Percentiles rank a stretch among this genome's conserved stretches.
phyloP scores from a whole-genome alignment of 2,797 vertebrate species.

The Graptemys geographica region DNA sequence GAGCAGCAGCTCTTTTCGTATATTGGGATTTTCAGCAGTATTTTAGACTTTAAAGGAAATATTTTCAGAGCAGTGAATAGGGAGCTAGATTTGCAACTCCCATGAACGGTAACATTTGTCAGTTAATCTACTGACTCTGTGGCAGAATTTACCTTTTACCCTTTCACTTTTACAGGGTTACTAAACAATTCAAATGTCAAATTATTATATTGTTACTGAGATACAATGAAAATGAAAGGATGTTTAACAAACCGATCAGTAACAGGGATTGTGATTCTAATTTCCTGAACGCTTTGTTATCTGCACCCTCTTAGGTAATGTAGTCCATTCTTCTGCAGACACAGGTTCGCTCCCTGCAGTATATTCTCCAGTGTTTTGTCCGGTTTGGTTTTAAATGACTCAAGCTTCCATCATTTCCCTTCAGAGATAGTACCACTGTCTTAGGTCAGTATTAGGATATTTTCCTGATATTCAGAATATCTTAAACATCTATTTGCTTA shows the following conservation, averaged over 20 bases:
- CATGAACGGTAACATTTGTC: constrained; percentile 65
- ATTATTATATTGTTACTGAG: constrained; percentile 7
- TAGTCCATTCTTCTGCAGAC: not conserved
- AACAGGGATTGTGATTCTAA: constrained; percentile 41
- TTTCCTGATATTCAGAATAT: not conserved
- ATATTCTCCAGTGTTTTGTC: not conserved
- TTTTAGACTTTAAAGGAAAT: constrained; percentile 38
- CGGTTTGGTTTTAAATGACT: not conserved
- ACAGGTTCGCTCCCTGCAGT: not conserved
- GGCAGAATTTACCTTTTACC: constrained; percentile 71
- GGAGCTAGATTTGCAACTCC: constrained; percentile 45
- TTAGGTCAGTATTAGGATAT: not conserved
- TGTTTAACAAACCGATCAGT: constrained; percentile 35
- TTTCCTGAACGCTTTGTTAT: constrained; percentile 35
- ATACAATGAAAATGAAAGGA: constrained; percentile 16
- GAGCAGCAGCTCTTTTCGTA: constrained; percentile 42
- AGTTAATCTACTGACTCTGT: constrained; percentile 64
- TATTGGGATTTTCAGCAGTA: not conserved
- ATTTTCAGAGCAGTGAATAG: constrained; percentile 48
- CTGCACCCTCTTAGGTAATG: not conserved
- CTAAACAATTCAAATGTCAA: constrained; percentile 50
- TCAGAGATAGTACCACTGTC: not conserved
- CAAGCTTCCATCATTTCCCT: not conserved
- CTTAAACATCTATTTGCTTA: not conserved
- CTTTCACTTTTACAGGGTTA: constrained; percentile 52